Evolutionary conservation across 2,888 invertebrate species (phyloP), one percentile per base, ranked within the genome.

Genomic region (Drosophila pseudotakahashii): DNA sequence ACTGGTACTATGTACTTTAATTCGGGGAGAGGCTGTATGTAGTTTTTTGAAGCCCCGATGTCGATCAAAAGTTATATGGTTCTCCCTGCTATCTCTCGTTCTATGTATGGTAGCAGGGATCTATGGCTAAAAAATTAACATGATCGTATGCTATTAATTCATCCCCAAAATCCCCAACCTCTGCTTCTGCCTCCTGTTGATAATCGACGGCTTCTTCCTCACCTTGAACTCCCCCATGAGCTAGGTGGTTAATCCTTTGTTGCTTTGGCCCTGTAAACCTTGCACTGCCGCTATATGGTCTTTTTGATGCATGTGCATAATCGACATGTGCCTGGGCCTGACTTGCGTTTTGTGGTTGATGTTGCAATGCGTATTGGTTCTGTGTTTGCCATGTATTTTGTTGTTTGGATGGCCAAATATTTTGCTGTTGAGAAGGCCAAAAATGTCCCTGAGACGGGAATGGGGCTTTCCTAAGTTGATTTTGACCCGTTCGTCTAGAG

Each of bases 251-350:
- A 9, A 36, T 23, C 9, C n/a, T 55, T 7, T 55, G 34, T 7
- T 45, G 44, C 10, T 55, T 44, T 14, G 44, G 54, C n/a, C 44
- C 54, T 44, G 34, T 55, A 55, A 44, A 23, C 23, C 44, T 55
- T 32, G 30, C 16, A 19, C 10, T 34, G 45, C 44, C 44, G 7
- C 19, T 36, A 45, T 34, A 44, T 45, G 55, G 55, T 45, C 45
- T 34, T 45, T 55, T 55, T n/a, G 45, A 19, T 19, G 41, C 30
- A 19, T 32, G 32, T 16, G 30, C 19, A 53, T 53, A 42, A 10
- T 7, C 10, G 32, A 14, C 11, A 3, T 44, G 54, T 44, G 19
- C 54, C 19, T 55, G 44, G 14, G 32, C n/a, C n/a, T 55, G 53
- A 42, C 26, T 32, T 16, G 53, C 7, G 30, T 41, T 41, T 19